Evolutionary conservation across 2,113 vertebrate genomes (phyloP).

Genomic region (Cisticola juncidis): DNA sequence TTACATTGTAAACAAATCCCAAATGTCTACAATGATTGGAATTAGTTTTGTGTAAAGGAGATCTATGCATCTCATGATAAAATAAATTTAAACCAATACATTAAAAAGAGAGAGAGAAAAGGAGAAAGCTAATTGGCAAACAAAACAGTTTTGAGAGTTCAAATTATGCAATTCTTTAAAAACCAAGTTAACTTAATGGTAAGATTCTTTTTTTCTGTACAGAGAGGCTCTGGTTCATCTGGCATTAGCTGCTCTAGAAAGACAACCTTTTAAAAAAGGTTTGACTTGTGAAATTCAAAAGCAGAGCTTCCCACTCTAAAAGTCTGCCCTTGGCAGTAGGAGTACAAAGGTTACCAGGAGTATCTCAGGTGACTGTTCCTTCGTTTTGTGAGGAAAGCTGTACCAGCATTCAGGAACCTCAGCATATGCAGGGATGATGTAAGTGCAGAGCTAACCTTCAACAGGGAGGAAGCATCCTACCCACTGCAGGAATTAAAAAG

Average conservation of each 20-base stretch:
- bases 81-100: slow-evolving; percentile 56
- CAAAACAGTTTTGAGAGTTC: slow-evolving; percentile 4
- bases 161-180: slow-evolving; percentile 8
- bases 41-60: slow-evolving; percentile 54
- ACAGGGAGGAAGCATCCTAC: slow-evolving; percentile 39
- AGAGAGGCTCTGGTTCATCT: slow-evolving; percentile 50
- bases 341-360: slow-evolving; percentile 10
- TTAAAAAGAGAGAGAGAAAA: slow-evolving; percentile 19
- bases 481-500: slow-evolving; percentile 39
- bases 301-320: slow-evolving; percentile 13
- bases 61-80: slow-evolving; percentile 36
- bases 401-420: slow-evolving; percentile 49
- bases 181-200: slow-evolving; percentile 43
- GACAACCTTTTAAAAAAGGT: neutral
- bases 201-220: slow-evolving; percentile 50
- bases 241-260: slow-evolving; percentile 40
- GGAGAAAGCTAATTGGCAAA: slow-evolving; percentile 33
- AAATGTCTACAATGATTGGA: slow-evolving; percentile 64
- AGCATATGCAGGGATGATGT: neutral
- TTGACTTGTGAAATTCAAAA: slow-evolving; percentile 1
- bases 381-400: slow-evolving; percentile 10
- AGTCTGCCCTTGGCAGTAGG: neutral
- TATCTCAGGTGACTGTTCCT: neutral
- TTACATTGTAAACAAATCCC: slow-evolving; percentile 69
- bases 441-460: slow-evolving; percentile 39